phyloP scores from a whole-genome alignment of 2,113 vertebrate genomes.

The Paraplagusia blochii region DNA sequence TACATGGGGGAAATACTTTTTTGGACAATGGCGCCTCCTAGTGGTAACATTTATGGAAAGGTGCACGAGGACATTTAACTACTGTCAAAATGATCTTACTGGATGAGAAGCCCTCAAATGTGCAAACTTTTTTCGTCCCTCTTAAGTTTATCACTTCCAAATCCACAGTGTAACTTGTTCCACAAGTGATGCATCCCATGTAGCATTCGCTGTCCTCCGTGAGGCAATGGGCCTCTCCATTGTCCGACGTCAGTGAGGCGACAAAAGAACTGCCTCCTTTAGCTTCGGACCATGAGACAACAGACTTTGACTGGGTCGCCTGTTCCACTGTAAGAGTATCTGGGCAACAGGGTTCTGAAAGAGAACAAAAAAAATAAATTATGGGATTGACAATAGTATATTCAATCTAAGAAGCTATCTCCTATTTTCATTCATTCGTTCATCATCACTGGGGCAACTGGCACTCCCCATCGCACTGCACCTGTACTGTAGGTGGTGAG shows the following conservation, averaged over 20 bases:
- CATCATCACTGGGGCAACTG: too few relatives aligned
- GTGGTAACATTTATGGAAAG: too few relatives aligned
- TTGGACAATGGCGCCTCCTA: too few relatives aligned
- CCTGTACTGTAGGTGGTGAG: too few relatives aligned
- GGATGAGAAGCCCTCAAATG: conserved; percentile 82
- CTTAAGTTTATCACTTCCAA: conserved; percentile 81
- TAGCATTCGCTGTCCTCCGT: conserved; percentile 83
- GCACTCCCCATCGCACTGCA: too few relatives aligned
- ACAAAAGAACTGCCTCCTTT: conserved; percentile 77
- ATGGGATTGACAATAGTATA: too few relatives aligned
- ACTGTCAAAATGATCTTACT: conserved; percentile 71
- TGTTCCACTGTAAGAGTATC: conserved; percentile 73
- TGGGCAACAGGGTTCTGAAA: conserved; percentile 88
- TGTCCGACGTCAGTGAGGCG: conserved; percentile 76
- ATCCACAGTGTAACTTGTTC: conserved; percentile 84
- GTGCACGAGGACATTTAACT: too few relatives aligned
- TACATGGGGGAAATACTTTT: too few relatives aligned
- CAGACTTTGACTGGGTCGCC: conserved; percentile 85
- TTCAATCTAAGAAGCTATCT: too few relatives aligned
- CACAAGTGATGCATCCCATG: conserved; percentile 89
- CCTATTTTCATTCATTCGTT: too few relatives aligned
- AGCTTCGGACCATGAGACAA: conserved; percentile 84
- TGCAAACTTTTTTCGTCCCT: conserved; percentile 76
- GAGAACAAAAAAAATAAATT: too few relatives aligned
- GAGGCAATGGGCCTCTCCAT: conserved; percentile 84